Conservation (phyloP, 2,888 invertebrate genomes). For the Eubasilissa splendida region DNA sequence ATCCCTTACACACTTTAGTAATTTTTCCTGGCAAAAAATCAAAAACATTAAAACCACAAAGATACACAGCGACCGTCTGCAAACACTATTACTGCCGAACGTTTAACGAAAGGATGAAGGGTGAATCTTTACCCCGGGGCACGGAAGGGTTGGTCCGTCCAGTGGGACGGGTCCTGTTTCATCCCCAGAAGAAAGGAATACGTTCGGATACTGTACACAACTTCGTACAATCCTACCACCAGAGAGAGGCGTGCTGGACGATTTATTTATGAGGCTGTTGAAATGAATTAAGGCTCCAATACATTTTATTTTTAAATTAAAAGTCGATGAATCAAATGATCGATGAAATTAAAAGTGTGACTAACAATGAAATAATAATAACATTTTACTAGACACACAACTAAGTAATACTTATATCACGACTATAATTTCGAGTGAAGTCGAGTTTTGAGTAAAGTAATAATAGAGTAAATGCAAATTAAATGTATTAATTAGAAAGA, state of each 20-base stretch:
- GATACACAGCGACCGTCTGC: slow-evolving; percentile 13
- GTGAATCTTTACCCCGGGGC: slow-evolving; percentile 44
- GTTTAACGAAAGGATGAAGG: slow-evolving; percentile 50
- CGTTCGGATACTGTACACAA: slow-evolving; percentile 44
- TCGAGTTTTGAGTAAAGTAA: too few species aligned
- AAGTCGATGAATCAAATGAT: too few species aligned
- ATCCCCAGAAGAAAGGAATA: slow-evolving; percentile 45
- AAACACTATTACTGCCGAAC: slow-evolving; percentile 30
- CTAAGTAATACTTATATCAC: too few species aligned
- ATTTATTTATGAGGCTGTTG: too few species aligned
- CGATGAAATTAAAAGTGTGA: too few species aligned
- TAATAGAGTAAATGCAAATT: too few species aligned
- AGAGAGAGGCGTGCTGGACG: slow-evolving; percentile 17
- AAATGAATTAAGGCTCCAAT: too few species aligned
- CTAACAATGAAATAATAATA: too few species aligned
- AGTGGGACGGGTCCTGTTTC: not conserved
- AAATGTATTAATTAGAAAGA: too few species aligned
- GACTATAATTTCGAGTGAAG: too few species aligned
- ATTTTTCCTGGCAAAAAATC: not conserved
- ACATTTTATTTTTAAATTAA: too few species aligned
- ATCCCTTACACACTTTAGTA: not conserved
- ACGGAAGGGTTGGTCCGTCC: slow-evolving; percentile 24
- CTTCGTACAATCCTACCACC: not conserved
- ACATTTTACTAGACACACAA: too few species aligned
- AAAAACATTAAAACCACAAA: not conserved